Evolutionary conservation across 1,140 invertebrate genomes (phyloP).

Genomic region (Drosophila nigrodunni): DNA sequence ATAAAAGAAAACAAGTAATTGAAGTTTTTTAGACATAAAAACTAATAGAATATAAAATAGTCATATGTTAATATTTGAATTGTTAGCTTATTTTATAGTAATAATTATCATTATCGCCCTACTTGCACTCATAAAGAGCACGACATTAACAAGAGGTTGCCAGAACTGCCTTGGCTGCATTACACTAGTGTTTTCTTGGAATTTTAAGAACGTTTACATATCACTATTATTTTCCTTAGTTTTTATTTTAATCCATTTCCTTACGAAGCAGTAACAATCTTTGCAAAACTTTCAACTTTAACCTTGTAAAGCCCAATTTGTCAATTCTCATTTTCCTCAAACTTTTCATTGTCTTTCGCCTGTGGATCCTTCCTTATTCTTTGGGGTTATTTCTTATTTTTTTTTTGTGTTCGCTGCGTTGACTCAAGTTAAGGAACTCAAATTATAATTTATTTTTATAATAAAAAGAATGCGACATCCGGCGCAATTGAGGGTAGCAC

Average conservation of each 20-base stretch:
- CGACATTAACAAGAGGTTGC: no score
- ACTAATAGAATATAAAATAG: no score
- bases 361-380: neutral
- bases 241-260: neutral
- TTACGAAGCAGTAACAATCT: neutral
- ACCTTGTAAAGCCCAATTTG: neutral
- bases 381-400: constrained; percentile 49
- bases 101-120: no score
- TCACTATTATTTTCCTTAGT: neutral
- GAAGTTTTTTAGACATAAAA: no score
- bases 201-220: no score
- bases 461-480: constrained; percentile 61
- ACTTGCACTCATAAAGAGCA: no score
- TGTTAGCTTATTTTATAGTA: no score
- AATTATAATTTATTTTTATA: constrained; percentile 81
- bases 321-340: constrained; percentile 11
- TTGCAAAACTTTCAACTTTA: neutral
- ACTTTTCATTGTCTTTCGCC: constrained; percentile 44
- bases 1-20: neutral
- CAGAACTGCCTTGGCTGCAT: no score
- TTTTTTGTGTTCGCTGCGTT: constrained; percentile 34
- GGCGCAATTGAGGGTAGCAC: constrained; percentile 39
- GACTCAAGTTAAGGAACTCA: constrained; percentile 49
- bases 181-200: no score
- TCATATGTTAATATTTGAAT: no score